A percentile compares a stretch with the other conserved stretches of the same genome.
Conservation (phyloP, 2,797 vertebrate genomes). For the Sciurus carolinensis region DNA sequence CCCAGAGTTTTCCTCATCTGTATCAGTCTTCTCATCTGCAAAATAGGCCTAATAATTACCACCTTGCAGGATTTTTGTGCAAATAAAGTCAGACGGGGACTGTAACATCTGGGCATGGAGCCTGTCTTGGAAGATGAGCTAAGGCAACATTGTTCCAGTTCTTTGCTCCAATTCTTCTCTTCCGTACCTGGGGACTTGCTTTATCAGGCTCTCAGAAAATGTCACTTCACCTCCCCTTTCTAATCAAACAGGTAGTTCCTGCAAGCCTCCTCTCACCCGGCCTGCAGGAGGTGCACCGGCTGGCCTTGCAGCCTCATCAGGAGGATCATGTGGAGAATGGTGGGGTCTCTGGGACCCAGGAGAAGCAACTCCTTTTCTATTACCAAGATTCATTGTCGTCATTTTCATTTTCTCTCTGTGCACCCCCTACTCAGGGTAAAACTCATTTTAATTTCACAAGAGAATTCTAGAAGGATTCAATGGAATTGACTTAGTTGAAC, state of each 20-base stretch:
- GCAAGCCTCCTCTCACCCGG: neutral
- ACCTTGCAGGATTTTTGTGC: neutral
- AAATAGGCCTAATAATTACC: neutral
- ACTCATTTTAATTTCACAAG: neutral
- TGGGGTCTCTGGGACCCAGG: neutral
- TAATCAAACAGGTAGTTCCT: too few species aligned
- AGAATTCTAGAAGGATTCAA: conserved; percentile 6
- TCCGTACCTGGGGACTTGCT: neutral
- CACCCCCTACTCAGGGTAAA: neutral
- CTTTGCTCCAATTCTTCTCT: neutral
- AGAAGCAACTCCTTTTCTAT: neutral
- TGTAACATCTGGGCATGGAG: accelerated
- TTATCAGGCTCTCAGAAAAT: neutral
- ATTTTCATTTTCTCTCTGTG: neutral
- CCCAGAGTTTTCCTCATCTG: neutral
- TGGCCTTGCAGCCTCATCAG: neutral
- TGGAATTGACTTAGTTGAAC: neutral
- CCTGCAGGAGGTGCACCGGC: too few species aligned
- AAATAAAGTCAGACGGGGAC: neutral
- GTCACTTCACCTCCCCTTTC: neutral
- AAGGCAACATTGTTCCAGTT: neutral
- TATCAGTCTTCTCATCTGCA: neutral
- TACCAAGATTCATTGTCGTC: neutral
- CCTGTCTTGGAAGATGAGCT: neutral
- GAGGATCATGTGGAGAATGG: accelerated